These are phyloP conservation scores for Laticauda colubrina DNA, from an alignment of 2,113 vertebrate species.

Conservation along the genomic window DNA sequence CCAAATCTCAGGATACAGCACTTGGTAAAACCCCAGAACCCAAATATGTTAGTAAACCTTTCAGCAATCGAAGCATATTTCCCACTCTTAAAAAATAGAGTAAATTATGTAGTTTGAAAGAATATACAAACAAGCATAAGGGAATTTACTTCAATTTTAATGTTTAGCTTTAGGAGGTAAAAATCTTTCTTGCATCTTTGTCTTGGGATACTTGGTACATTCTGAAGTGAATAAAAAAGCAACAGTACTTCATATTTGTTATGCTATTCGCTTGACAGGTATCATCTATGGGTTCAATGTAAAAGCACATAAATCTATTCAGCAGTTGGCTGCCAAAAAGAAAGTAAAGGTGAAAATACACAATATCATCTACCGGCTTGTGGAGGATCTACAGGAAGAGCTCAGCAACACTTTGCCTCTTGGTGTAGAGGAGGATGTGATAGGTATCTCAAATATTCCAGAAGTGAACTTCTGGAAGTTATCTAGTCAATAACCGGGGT, in stretches of 20 bases:
- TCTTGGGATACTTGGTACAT: background rate
- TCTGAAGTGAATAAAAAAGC: slow-evolving; percentile 10
- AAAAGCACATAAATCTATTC: slow-evolving; percentile 69
- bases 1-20: background rate
- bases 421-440: slow-evolving; percentile 58
- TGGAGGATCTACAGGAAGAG: slow-evolving; percentile 86
- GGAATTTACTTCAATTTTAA: background rate
- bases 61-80: background rate
- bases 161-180: background rate
- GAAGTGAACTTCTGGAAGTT: background rate
- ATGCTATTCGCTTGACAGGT: slow-evolving; percentile 67
- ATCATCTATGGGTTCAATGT: slow-evolving; percentile 90
- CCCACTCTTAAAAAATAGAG: background rate
- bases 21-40: background rate
- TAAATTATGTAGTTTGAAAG: background rate
- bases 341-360: slow-evolving; percentile 82
- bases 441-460: slow-evolving; percentile 69
- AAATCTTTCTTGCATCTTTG: background rate
- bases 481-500: background rate
- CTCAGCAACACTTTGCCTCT: slow-evolving; percentile 76
- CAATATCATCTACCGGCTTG: slow-evolving; percentile 85
- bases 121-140: background rate
- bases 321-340: slow-evolving; percentile 78
- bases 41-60: background rate
- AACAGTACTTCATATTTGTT: background rate